Base-by-base conservation (phyloP, 2,113 vertebrate genomes). In the Lethenteron reissneri region DNA sequence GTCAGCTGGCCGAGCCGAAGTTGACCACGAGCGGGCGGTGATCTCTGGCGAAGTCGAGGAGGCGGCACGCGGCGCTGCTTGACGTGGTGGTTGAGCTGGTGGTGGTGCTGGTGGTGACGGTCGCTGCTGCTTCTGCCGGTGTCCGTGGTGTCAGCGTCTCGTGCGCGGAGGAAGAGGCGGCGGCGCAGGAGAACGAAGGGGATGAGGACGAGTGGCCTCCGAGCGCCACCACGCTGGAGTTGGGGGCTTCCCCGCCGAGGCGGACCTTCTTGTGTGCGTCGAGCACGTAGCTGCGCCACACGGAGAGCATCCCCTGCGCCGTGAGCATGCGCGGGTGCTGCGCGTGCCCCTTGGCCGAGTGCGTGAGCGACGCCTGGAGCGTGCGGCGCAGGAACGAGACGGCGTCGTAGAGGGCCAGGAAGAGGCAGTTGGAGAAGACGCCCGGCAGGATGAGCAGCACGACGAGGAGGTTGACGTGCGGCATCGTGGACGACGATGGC, bases 1-100 rank as follows among this genome's bases (percentile, higher is more conserved):
- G 94, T 97, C 94, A 97, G 79, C 90, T 95, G 78, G 88, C 88
- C 8, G 94, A 97, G 76, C 94, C 94, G 17, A 97, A 97, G 80
- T 97, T 97, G 75, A 97, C 87, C 76, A 97, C 90, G 75, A 97
- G 81, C 1, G 92, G 94, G 71, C 94, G 83, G 76, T 89, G 84
- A 0, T 84, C 83, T 10, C 81, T 83, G 76, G 87, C 89, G 73
- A 97, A 95, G 80, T 97, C 94, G 77, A 97, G 83, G 56, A 97
- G 87, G 73, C 75, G 85, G 74, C 88, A 95, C 72, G 87, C 81
- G 0, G 78, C 78, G 58, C 8, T 68, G 25, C n/a, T 68, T 68
- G 8, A 11, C n/a, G 64, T 8, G 9, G 64, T 8, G 9, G 11
- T 68, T 11, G 62, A 21, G 11, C 11, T 25, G 11, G 11, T 11